A percentile compares a stretch with the other conserved stretches of the same genome.
Conservation (phyloP, 2,113 vertebrate genomes). For the Halcyon senegalensis region DNA sequence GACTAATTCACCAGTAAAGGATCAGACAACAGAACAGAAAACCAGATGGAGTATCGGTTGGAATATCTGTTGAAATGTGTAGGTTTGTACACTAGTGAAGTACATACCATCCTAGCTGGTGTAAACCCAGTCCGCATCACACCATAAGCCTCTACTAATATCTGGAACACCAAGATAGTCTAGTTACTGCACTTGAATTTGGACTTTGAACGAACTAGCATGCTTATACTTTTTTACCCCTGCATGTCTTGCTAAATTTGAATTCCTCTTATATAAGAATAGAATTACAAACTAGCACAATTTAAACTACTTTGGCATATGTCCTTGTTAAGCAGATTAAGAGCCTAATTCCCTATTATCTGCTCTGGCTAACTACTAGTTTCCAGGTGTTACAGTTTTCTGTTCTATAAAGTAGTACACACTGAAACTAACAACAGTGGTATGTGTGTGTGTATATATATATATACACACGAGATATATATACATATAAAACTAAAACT, state of each 20-base stretch:
- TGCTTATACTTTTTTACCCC: not conserved
- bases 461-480: too few species aligned
- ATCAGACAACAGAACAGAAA: not conserved
- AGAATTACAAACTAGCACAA: conserved; percentile 42
- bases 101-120: not conserved
- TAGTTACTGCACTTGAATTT: not conserved
- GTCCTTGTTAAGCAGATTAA: conserved; percentile 48
- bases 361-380: not conserved
- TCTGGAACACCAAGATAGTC: not conserved
- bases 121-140: not conserved
- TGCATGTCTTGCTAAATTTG: not conserved
- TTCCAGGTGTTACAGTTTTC: conserved; percentile 24
- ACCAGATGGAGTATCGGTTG: not conserved
- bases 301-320: conserved; percentile 44
- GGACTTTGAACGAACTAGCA: not conserved
- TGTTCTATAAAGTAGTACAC: not conserved
- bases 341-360: conserved; percentile 50
- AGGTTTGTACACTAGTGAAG: not conserved
- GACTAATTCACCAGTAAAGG: not conserved
- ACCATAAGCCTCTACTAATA: not conserved
- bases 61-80: not conserved
- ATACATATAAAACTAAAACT: not conserved
- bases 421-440: not conserved
- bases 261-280: conserved; percentile 2
- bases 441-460: fast-evolving